Conservation (phyloP, 2,888 invertebrate species). For the Andrena bicolor region DNA sequence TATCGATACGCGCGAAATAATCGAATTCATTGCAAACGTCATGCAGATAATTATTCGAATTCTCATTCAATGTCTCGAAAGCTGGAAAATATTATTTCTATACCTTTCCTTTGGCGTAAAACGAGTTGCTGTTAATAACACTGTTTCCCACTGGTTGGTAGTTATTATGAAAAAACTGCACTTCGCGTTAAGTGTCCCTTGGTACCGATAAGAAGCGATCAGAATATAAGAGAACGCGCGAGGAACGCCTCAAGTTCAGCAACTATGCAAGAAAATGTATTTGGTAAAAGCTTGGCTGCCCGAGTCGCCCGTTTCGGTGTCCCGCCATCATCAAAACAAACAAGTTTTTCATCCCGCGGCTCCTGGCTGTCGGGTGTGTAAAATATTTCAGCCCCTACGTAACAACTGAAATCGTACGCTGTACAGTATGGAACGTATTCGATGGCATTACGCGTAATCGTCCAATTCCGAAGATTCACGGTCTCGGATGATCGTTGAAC, state of each 20-base stretch:
- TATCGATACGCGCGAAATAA: slow-evolving; percentile 7
- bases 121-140: too few species aligned
- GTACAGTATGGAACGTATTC: neutral
- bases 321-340: slow-evolving; percentile 67
- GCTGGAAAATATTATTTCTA: too few species aligned
- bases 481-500: neutral
- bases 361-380: neutral
- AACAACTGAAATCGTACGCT: neutral
- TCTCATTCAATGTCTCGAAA: neutral
- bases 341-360: slow-evolving; percentile 63
- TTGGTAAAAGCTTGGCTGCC: slow-evolving; percentile 27
- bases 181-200: neutral
- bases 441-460: neutral
- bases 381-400: slow-evolving; percentile 24
- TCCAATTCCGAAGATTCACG: neutral
- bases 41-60: slow-evolving; percentile 12
- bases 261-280: slow-evolving; percentile 24
- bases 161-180: neutral
- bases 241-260: neutral
- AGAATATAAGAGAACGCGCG: neutral
- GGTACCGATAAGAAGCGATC: neutral
- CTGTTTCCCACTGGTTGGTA: neutral
- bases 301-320: slow-evolving; percentile 8
- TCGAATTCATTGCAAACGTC: slow-evolving; percentile 24
- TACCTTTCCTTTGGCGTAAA: too few species aligned